Evolutionary conservation across 2,797 vertebrate species (phyloP), one percentile per base, ranked within the genome.

Genomic region (Ctenopoma kingsleyae): DNA sequence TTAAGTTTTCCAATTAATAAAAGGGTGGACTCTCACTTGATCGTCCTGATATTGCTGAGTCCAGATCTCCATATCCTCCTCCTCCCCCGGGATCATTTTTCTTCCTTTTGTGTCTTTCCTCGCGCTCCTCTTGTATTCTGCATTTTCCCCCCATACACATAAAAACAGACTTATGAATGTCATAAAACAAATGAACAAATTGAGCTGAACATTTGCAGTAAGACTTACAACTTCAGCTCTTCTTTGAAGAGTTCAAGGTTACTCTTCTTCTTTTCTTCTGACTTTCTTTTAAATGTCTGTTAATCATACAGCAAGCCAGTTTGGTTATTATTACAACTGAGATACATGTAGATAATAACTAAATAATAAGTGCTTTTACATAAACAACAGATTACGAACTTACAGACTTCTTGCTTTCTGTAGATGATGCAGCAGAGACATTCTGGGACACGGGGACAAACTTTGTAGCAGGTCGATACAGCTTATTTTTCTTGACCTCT

Each of bases 211-310:
- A 27, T 22, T 17, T 48, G 1, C 2, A 8, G 47, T 47, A 44
- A 41, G 4, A 91, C 94, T 79, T 78, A 96, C 95, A 94, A 88
- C 71, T 96, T 96, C 19, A 96, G 88, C 64, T 96, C 95, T 72
- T 96, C 95, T 89, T 96, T 96, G 69, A 96, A 96, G 16, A 95
- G 89, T 76, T 96, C 95, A 0, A 96, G 90, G 70, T 96, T 96
- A 56, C 95, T 96, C 88, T 95, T 95, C 88, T 95, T 95, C 89
- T 95, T 96, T 64, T 94, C 95, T 5, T 96, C 94, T 0, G 90
- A 35, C 78, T 90, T 95, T 83, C 83, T 95, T 86, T 95, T 95
- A 74, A 83, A 83, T 2, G 78, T 41, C 95, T 96, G 83, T 35
- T 40, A 56, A 67, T 58, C 13, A 76, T 52, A 76, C 12, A 78